Conservation (phyloP, 2,888 invertebrate species). For the Leucophenga maculata region DNA sequence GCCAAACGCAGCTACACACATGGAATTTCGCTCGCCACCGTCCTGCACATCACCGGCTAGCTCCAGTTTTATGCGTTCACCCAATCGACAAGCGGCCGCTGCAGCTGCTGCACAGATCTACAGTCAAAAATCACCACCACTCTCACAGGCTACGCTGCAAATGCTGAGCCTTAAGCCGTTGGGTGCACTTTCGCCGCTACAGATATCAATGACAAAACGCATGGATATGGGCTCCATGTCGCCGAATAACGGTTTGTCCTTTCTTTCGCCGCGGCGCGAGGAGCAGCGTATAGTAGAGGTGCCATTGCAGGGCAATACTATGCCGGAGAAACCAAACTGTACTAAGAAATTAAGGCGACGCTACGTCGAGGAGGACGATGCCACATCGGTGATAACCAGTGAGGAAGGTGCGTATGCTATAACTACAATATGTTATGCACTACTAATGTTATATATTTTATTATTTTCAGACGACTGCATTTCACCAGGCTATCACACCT, state of each 20-base stretch:
- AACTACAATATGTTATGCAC: not conserved
- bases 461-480: conserved; percentile 69
- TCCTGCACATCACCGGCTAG: conserved; percentile 50
- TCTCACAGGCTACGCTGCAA: conserved; percentile 67
- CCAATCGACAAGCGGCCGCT: conserved; percentile 60
- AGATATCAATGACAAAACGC: conserved; percentile 69
- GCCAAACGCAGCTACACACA: conserved; percentile 37
- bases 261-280: conserved; percentile 69
- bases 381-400: conserved; percentile 72
- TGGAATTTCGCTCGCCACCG: conserved; percentile 69
- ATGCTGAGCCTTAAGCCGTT: conserved; percentile 69
- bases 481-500: conserved; percentile 72
- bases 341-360: conserved; percentile 70
- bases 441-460: not conserved
- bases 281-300: conserved; percentile 69
- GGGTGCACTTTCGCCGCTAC: conserved; percentile 69
- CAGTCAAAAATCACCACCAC: conserved; percentile 66
- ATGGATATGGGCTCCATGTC: conserved; percentile 69
- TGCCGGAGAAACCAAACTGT: conserved; percentile 69
- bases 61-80: conserved; percentile 65
- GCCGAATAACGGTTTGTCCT: conserved; percentile 66
- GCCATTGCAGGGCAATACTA: conserved; percentile 64
- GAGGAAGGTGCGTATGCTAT: conserved; percentile 67
- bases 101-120: conserved; percentile 54
- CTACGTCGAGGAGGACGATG: conserved; percentile 72